Evolutionary conservation across 2,797 vertebrate genomes (phyloP).

Genomic region (Pseudochaenichthys georgianus): DNA sequence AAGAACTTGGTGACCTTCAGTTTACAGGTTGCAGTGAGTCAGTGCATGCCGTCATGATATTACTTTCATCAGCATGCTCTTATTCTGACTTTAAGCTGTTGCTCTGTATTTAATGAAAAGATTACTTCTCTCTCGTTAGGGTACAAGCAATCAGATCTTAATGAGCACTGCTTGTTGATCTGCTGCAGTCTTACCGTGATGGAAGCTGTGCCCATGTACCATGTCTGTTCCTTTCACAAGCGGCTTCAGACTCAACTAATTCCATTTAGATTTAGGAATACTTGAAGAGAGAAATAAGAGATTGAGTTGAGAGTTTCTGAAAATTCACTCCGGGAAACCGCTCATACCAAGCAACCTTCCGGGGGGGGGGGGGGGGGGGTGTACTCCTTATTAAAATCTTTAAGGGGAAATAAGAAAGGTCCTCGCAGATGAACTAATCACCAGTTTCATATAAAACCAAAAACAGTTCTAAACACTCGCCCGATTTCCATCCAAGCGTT

Average conservation of each 20-base stretch:
- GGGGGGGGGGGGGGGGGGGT: not conserved
- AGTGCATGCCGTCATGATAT: not conserved
- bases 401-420: constrained; percentile 44
- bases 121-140: constrained; percentile 35
- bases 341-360: constrained; percentile 55
- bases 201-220: constrained; percentile 97
- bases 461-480: constrained; percentile 86
- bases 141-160: constrained; percentile 16
- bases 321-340: constrained; percentile 53
- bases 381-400: constrained; percentile 52
- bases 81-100: constrained; percentile 28
- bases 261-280: constrained; percentile 97
- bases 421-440: constrained; percentile 82
- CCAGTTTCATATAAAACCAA: constrained; percentile 88
- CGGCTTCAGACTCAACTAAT: constrained; percentile 96
- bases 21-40: constrained; percentile 45
- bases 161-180: constrained; percentile 33
- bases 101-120: constrained; percentile 38
- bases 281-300: constrained; percentile 87
- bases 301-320: constrained; percentile 76
- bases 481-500: constrained; percentile 87
- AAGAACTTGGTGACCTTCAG: constrained; percentile 62
- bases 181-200: constrained; percentile 91
- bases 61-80: not conserved
- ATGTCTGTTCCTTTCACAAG: constrained; percentile 99